Base-by-base conservation (phyloP, 1,140 invertebrate genomes). In the Hormaphis cornu region DNA sequence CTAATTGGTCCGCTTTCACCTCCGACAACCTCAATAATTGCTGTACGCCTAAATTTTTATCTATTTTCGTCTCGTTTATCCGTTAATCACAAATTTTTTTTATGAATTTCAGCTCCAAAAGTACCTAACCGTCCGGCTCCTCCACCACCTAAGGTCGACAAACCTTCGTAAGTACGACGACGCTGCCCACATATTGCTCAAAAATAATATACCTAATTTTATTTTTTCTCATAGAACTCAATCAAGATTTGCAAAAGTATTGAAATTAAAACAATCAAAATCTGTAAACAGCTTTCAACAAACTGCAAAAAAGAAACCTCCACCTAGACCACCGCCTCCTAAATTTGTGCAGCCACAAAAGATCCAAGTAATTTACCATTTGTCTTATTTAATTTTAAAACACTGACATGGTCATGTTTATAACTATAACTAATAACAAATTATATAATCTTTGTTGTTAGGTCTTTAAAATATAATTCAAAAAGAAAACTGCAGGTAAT, bases 271-370 rank as follows among this genome's bases (percentile, higher is more conserved):
- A 37, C 61, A 22, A 9, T 69, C 59, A 20, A 71, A 59, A 42
- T 71, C 59, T 8, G n/a, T 42, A 9, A 54, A 53, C 20, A 30
- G 53, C 22, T 52, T 58, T 30, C 59, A 66, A 42, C 54, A 69
- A 30, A 30, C 42, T 12, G 44, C 48, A 22, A 82, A 80, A 72
- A 82, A 81, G 72, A 80, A 79, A 70, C 80, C 81, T 18, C 82
- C 81, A 20, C 81, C 82, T 8, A 74, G 81, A 20, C 82, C 81
- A 18, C 82, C 82, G 66, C 81, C 81, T 59, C 81, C 81, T 8
- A 80, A 78, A 75, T 70, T 80, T n/a, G 18, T 9, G 8, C 58
- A 30, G 37, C 50, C 18, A 44, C 40, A 14, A 26, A 59, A 37
- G 73, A 72, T 20, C 54, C 48, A 44, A 54, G 44, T 35, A 72